Conservation (phyloP, 2,797 vertebrate species). For the Lagorchestes hirsutus region DNA sequence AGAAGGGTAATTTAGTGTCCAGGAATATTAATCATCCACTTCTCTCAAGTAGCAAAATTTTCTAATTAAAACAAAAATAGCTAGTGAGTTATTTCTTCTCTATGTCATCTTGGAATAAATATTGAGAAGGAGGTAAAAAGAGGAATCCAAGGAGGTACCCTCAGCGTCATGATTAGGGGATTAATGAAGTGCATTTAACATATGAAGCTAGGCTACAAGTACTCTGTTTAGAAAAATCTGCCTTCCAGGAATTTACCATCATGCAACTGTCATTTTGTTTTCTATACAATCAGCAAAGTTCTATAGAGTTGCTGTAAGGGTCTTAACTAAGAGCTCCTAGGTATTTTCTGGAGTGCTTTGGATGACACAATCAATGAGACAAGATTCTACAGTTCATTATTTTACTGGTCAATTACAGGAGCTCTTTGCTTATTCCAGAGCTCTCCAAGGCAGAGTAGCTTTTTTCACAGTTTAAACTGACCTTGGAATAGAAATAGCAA, state of each 20-base stretch:
- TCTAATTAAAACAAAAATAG: constrained; percentile 36
- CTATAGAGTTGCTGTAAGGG: constrained; percentile 51
- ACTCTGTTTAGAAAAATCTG: constrained; percentile 1
- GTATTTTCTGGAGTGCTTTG: constrained; percentile 47
- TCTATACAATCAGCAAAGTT: constrained; percentile 40
- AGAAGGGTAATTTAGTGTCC: constrained; percentile 17
- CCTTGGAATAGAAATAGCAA: constrained; percentile 61
- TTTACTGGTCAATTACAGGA: constrained; percentile 48
- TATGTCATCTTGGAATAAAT: constrained; percentile 52
- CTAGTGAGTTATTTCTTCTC: constrained; percentile 27
- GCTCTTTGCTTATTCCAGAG: constrained; percentile 49
- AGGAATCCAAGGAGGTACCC: constrained; percentile 15
- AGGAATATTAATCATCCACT: constrained; percentile 22
- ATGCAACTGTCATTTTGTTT: constrained; percentile 40
- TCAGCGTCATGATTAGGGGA: constrained; percentile 32
- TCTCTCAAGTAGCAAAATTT: constrained; percentile 54
- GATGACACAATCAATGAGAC: constrained; percentile 28
- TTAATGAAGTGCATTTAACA: constrained; percentile 37
- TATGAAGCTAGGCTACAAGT: constrained; percentile 32
- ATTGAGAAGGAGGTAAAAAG: constrained; percentile 29
- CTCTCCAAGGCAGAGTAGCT: constrained; percentile 26
- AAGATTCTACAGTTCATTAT: constrained; percentile 56
- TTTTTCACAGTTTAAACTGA: constrained; percentile 47
- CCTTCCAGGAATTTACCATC: background rate
- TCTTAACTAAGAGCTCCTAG: constrained; percentile 34